Conservation (phyloP, 35 echinoderm and acorn worm species). For the Lytechinus pictus region DNA sequence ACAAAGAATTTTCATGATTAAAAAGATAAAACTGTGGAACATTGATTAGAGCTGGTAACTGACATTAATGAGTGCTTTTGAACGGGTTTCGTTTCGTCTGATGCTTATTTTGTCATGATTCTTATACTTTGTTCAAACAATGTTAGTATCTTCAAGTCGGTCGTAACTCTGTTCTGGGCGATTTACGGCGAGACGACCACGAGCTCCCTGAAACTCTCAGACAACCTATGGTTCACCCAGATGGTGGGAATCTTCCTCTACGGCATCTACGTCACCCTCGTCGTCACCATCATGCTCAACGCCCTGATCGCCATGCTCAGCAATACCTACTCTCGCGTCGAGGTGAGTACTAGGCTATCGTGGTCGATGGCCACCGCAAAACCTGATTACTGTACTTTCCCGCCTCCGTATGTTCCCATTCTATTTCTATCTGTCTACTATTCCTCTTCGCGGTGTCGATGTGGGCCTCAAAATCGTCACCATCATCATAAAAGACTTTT, state of each 20-base stretch:
- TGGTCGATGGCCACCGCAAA: neutral
- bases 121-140: constrained; percentile 11
- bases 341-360: constrained; percentile 11
- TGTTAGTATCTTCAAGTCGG: constrained; percentile 37
- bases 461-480: no score
- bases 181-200: constrained; percentile 54
- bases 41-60: no score
- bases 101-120: neutral
- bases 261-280: constrained; percentile 56
- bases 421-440: neutral
- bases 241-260: constrained; percentile 50
- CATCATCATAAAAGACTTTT: no score
- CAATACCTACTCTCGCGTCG: constrained; percentile 64
- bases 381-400: neutral
- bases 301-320: constrained; percentile 80
- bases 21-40: no score
- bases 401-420: neutral
- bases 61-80: no score
- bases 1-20: no score
- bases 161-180: constrained; percentile 67
- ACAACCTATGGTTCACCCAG: constrained; percentile 49
- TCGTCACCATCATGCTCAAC: constrained; percentile 66
- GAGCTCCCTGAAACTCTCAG: neutral
- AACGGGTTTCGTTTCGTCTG: no score
- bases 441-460: neutral